Conservation (phyloP, 2,797 vertebrate species). For the Pteropus rufus region DNA sequence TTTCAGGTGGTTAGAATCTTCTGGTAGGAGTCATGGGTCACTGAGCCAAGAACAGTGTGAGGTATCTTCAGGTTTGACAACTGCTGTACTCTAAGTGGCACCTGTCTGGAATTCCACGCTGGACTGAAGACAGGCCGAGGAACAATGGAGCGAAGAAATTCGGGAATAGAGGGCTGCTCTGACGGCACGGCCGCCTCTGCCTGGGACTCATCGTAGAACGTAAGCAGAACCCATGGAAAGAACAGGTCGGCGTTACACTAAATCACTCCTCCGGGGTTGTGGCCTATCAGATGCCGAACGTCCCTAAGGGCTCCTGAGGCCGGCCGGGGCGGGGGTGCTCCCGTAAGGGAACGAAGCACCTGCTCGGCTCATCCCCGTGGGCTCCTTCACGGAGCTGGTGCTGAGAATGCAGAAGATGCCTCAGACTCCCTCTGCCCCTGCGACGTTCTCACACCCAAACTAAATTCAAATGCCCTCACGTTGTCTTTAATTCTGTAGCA, state of each 20-base stretch:
- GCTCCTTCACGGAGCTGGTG: neutral
- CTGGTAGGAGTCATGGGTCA: neutral
- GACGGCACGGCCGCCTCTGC: neutral
- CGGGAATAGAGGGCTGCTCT: slow-evolving; percentile 2
- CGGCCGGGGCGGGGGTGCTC: neutral
- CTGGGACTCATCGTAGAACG: neutral
- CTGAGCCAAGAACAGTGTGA: neutral
- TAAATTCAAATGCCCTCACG: neutral
- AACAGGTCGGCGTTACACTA: fast-evolving
- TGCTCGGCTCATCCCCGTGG: neutral
- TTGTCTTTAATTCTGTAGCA: slow-evolving; percentile 21
- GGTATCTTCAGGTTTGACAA: fast-evolving
- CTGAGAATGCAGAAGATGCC: neutral
- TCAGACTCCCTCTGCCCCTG: neutral
- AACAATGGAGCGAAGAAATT: neutral
- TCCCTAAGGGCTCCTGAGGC: neutral
- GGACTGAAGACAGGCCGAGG: neutral
- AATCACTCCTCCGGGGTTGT: no score
- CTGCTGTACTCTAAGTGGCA: fast-evolving
- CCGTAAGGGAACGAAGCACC: neutral
- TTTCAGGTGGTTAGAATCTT: neutral
- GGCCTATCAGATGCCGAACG: neutral
- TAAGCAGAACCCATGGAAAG: neutral
- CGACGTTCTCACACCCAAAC: neutral
- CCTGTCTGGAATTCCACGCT: fast-evolving